Base-by-base conservation (phyloP, 2,797 vertebrate species). In the Staurois parvus region DNA sequence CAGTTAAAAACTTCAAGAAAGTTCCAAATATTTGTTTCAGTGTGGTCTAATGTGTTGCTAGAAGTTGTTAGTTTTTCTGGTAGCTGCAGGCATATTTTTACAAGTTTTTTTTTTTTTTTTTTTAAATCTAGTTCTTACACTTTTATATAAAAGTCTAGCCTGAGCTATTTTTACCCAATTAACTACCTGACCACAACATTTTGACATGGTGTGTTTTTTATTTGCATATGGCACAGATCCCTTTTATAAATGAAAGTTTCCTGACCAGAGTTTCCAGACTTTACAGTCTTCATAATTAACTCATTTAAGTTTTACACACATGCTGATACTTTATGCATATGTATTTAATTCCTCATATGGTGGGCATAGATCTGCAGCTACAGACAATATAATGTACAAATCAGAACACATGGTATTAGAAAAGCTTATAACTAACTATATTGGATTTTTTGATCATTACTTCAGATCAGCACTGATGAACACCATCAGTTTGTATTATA, bases 101-200 rank as follows among this genome's bases (percentile, higher is more conserved):
- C 34, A 64, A 32, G 68, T 64, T 78, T 72, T 74, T 37, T 37
- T 37, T 37, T 37, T 37, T 37, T 37, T 37, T 37, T 37, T 37
- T 59, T 70, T 73, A 30, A 72, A 77, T 77, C 24, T 52, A 73
- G 59, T 78, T 83, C 42, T 83, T 73, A 83, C 70, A 83, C 74
- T 79, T 73, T 73, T 42, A 72, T 75, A 83, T 42, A 59, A 74
- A 83, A 79, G 85, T 87, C 85, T 87, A 79, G 85, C 72, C 81
- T 83, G 64, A 64, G 40, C 80, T 76, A 48, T 75, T 83, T 74
- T 74, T 79, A 69, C 62, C 62, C 70, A 75, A 87, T 87, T 83
- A 87, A 79, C 45, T 75, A 73, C 81, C 81, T 79, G 32, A 87
- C 85, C 81, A 79, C 85, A 87, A 87, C 81, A 83, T 87, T 82